phyloP scores from a whole-genome alignment of 1,140 invertebrate species.

The Macrobrachium nipponense region DNA sequence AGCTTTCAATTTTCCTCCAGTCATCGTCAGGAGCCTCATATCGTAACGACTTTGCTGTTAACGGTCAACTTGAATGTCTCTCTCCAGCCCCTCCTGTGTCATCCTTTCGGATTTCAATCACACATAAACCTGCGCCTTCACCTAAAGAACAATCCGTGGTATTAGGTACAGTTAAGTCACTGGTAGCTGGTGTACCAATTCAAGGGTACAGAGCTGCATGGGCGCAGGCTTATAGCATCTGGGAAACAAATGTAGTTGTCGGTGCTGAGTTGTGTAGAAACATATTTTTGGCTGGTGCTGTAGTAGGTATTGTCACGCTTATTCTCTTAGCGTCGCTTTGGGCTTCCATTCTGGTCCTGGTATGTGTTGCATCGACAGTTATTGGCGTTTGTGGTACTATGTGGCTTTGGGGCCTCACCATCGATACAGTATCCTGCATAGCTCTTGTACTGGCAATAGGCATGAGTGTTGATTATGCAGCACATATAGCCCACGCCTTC shows the following conservation, averaged over 20 bases:
- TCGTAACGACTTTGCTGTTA: conserved; percentile 45
- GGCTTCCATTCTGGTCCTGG: conserved; percentile 71
- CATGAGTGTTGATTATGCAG: conserved; percentile 74
- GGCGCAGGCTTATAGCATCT: conserved; percentile 61
- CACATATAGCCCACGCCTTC: conserved; percentile 74
- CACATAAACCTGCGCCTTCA: conserved; percentile 34
- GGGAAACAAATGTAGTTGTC: conserved; percentile 70
- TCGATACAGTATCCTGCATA: conserved; percentile 75
- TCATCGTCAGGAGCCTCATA: conserved; percentile 56
- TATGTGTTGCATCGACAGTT: conserved; percentile 72
- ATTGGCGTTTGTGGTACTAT: conserved; percentile 73
- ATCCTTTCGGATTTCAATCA: conserved; percentile 56
- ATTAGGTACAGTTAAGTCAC: conserved; percentile 32
- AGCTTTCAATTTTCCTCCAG: conserved; percentile 54
- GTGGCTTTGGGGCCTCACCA: conserved; percentile 73
- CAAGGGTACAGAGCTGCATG: conserved; percentile 51
- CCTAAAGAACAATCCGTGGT: conserved; percentile 33
- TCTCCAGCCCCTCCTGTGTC: conserved; percentile 53
- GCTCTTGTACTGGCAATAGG: conserved; percentile 72
- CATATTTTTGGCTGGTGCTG: conserved; percentile 70
- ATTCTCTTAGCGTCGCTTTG: conserved; percentile 72
- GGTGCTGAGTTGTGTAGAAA: conserved; percentile 73
- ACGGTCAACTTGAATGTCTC: conserved; percentile 42
- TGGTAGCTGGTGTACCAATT: conserved; percentile 35
- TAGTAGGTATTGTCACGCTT: conserved; percentile 72